Conservation (phyloP, 2,113 vertebrate species). For the Puntigrus tetrazona region DNA sequence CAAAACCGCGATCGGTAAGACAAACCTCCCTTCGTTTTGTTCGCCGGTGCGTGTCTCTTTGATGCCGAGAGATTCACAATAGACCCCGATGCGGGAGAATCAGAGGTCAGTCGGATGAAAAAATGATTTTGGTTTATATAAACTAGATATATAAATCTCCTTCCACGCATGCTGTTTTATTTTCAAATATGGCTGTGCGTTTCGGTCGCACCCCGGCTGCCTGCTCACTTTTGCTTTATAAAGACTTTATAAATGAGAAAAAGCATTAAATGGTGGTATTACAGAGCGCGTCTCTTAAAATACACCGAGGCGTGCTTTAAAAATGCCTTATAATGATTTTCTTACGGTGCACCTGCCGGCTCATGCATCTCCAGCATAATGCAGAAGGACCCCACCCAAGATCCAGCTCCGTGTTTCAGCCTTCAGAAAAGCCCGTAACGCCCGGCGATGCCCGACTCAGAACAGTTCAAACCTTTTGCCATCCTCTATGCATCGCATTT, state of each 20-base stretch:
- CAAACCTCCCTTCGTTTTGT: not conserved
- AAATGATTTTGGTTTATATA: not conserved
- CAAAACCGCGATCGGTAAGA: constrained; percentile 79
- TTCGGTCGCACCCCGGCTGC: not conserved
- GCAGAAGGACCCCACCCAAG: constrained; percentile 83
- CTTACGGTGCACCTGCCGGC: constrained; percentile 66
- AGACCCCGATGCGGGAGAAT: constrained; percentile 49
- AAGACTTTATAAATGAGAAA: not conserved
- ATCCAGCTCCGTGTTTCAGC: constrained; percentile 60
- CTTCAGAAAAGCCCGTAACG: constrained; percentile 16
- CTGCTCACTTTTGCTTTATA: not conserved
- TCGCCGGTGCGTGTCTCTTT: not conserved
- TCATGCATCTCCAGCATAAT: constrained; percentile 77
- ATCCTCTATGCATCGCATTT: not conserved
- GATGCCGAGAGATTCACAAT: constrained; percentile 64
- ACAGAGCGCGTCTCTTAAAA: not conserved
- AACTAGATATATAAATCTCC: not conserved
- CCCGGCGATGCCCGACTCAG: constrained; percentile 12
- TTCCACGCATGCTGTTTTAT: not conserved
- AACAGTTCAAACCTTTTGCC: not conserved
- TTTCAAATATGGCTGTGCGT: constrained; percentile 29
- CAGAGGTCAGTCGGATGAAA: not conserved
- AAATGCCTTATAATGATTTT: not conserved
- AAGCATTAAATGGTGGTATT: not conserved
- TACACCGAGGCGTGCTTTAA: not conserved